These are phyloP conservation scores for Epiblema foenella DNA, from an alignment of 2,888 invertebrate genomes.

Conservation along the genomic window DNA sequence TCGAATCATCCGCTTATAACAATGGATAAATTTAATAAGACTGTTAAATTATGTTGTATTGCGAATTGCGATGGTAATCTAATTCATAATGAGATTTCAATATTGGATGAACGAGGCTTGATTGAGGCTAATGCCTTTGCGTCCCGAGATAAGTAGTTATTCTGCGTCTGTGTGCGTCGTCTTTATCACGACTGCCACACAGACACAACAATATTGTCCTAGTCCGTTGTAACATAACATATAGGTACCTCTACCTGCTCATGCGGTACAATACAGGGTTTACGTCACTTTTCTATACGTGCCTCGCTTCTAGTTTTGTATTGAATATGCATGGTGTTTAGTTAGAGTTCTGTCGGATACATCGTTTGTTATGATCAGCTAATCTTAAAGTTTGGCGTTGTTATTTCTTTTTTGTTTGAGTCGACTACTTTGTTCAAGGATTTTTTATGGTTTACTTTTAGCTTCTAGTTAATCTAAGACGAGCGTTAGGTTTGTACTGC, in stretches of 20 bases:
- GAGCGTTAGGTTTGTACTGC: not conserved
- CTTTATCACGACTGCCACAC: constrained; percentile 48
- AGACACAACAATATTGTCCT: constrained; percentile 48
- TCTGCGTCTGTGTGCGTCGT: constrained; percentile 48
- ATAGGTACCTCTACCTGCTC: constrained; percentile 16
- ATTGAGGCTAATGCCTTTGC: constrained; percentile 60
- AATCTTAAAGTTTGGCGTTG: constrained; percentile 1
- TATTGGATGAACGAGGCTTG: constrained; percentile 50
- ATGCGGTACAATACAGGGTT: constrained; percentile 46
- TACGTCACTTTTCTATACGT: constrained; percentile 46
- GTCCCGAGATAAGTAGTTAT: constrained; percentile 31
- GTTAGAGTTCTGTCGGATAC: constrained; percentile 36
- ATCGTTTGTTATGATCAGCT: constrained; percentile 29
- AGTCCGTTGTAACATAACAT: constrained; percentile 38
- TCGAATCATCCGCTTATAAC: constrained; percentile 71
- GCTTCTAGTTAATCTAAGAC: not conserved
- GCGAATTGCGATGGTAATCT: constrained; percentile 45
- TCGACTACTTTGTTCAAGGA: constrained; percentile 16
- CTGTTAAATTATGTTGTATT: constrained; percentile 52
- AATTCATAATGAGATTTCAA: constrained; percentile 31
- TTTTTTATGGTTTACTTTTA: constrained; percentile 10
- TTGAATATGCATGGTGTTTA: constrained; percentile 49
- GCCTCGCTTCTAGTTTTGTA: constrained; percentile 48
- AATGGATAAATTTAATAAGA: constrained; percentile 68
- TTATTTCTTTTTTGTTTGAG: constrained; percentile 11